Conservation (phyloP, 30 jellyfish, hydroid and myxozoan genomes). For the Hydractinia echinata region DNA sequence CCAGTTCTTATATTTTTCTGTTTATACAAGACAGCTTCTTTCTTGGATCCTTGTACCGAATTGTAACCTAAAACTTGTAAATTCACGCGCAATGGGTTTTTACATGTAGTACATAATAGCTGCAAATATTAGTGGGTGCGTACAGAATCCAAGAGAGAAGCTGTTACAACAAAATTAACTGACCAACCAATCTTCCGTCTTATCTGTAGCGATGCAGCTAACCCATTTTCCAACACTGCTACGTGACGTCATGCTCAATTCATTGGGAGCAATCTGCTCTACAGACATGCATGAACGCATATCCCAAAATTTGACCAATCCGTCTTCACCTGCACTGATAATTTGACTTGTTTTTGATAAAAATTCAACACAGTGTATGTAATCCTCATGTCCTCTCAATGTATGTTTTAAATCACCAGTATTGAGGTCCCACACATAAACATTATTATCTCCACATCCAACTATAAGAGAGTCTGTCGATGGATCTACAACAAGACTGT, state of each 20-base stretch:
- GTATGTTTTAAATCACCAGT: constrained; percentile 43
- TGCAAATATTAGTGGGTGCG: no score
- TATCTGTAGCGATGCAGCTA: constrained; percentile 84
- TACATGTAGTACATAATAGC: no score
- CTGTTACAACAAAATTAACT: not conserved
- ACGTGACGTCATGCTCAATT: constrained; percentile 48
- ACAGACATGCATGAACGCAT: constrained; percentile 19
- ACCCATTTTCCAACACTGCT: constrained; percentile 81
- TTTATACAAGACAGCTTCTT: no score
- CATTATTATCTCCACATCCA: constrained; percentile 88
- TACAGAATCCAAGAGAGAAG: no score
- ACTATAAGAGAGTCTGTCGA: constrained; percentile 58
- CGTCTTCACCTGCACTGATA: constrained; percentile 96
- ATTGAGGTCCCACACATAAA: constrained; percentile 82
- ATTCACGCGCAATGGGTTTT: no score
- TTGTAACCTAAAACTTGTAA: no score
- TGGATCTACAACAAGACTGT: constrained; percentile 53
- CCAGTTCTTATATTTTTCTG: no score
- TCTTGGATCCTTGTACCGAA: no score
- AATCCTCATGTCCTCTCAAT: constrained; percentile 80
- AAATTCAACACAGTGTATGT: constrained; percentile 70
- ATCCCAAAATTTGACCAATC: constrained; percentile 92
- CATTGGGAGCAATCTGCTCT: constrained; percentile 54
- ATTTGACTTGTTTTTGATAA: constrained; percentile 64
- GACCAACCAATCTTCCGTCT: constrained; percentile 98